Conservation (phyloP, 2,888 invertebrate species). For the Meandrusa payeni region DNA sequence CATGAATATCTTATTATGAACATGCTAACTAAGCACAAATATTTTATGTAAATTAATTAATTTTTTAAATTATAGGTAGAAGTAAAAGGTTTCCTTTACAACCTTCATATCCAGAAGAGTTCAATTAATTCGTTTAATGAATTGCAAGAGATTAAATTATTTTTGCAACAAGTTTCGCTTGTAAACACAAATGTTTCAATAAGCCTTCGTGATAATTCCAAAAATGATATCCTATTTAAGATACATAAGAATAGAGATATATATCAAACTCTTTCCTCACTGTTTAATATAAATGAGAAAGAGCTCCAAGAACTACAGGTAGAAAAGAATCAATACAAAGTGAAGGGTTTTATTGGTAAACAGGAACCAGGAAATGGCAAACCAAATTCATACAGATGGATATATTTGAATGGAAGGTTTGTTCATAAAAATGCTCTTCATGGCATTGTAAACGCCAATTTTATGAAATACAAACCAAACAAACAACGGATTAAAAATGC, state of each 20-base stretch:
- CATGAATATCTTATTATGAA: too few species aligned
- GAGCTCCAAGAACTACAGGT: conserved; percentile 60
- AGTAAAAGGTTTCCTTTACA: conserved; percentile 83
- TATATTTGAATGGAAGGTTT: conserved; percentile 84
- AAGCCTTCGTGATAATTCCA: conserved; percentile 84
- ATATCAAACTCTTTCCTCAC: conserved; percentile 66
- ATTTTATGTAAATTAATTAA: too few species aligned
- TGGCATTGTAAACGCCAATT: conserved; percentile 44
- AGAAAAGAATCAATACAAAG: conserved; percentile 66
- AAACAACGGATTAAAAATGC: background rate
- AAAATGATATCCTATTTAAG: conserved; percentile 80
- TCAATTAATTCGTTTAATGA: conserved; percentile 75
- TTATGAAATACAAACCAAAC: conserved; percentile 32
- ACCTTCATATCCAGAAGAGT: conserved; percentile 82
- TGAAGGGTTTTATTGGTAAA: conserved; percentile 81
- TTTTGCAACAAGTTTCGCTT: conserved; percentile 83
- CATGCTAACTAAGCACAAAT: too few species aligned
- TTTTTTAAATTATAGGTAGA: conserved; percentile 74
- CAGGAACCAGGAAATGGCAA: conserved; percentile 33
- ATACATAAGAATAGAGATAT: conserved; percentile 79
- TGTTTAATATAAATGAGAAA: conserved; percentile 53
- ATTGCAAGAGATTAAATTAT: conserved; percentile 79
- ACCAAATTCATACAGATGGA: conserved; percentile 69
- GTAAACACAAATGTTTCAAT: conserved; percentile 84
- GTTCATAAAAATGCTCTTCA: conserved; percentile 71